phyloP scores from a whole-genome alignment of 2,888 invertebrate species.

The Chymomyza amoena region DNA sequence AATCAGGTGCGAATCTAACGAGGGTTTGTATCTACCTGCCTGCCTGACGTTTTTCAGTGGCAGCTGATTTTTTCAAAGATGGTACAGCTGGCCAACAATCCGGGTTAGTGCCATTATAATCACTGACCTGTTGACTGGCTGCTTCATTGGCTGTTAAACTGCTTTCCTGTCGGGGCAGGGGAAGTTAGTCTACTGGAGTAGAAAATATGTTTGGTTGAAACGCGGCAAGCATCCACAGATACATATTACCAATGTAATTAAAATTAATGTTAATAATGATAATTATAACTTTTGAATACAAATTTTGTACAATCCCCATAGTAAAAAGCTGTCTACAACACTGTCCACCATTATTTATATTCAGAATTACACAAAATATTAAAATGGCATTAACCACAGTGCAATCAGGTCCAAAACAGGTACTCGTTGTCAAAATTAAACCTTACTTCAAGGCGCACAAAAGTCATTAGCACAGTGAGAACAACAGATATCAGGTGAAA shows the following conservation, averaged over 20 bases:
- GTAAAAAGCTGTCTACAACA: too few relatives aligned
- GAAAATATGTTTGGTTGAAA: not conserved
- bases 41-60: not conserved
- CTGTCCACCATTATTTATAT: too few relatives aligned
- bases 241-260: too few relatives aligned
- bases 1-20: constrained; percentile 62
- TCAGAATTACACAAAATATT: not conserved
- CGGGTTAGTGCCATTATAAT: not conserved
- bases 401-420: not conserved
- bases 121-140: not conserved
- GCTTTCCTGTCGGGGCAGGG: not conserved
- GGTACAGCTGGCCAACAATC: constrained; percentile 1
- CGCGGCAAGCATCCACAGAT: not conserved
- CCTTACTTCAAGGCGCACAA: constrained; percentile 17
- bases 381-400: not conserved
- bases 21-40: constrained; percentile 22
- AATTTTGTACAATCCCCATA: too few relatives aligned
- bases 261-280: too few relatives aligned
- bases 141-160: constrained; percentile 6
- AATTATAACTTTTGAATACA: too few relatives aligned
- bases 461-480: constrained; percentile 32
- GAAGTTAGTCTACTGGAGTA: too few relatives aligned
- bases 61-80: constrained; percentile 9
- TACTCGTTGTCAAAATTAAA: not conserved
- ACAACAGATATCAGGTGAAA: constrained; percentile 33